Evolutionary conservation across 35 echinoderm and acorn worm genomes (phyloP), one percentile per base, ranked within the genome.

Genomic region (Apostichopus parvimensis): DNA sequence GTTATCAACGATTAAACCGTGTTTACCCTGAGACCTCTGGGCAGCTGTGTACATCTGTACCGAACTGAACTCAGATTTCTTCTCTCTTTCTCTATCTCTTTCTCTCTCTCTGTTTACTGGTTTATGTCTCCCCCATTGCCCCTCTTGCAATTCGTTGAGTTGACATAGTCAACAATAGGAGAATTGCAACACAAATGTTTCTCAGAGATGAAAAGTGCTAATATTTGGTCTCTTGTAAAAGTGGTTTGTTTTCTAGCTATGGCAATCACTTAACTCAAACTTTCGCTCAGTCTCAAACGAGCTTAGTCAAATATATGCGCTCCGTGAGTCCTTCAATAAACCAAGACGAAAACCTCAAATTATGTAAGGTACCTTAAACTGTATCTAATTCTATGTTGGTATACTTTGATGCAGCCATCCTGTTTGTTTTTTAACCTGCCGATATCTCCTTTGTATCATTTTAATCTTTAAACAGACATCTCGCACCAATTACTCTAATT

Each of bases 31-130:
- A 56, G 55, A 12, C 52, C 18, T 53, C 17, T 3, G 2, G 5
- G 55, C 79, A 82, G 79, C 79, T 82, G 79, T 82, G 77, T 79
- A 45, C 28, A 56, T 82, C 79, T 14, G 79, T 6, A 55, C 64
- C 11, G 11, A 18, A 68, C 11, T 4, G 64, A 68, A 11, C 64
- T 18, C 18, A 14, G 64, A 68, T 68, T 14, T 11, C n/a, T 68
- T 68, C 64, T 17, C 8, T 68, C 64, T 17, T 0, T 18, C 64
- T 66, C n/a, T n/a, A n/a, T n/a, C 64, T 68, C 11, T 56, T 82
- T 82, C 25, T 54, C 79, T 56, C 6, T 54, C 79, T 79, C 34
- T 82, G 79, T 82, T 54, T 56, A 14, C 2, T 54, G 55, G 45
- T 82, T 34, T 56, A 53, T 34, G 34, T 56, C 52, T 34, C 34